Evolutionary conservation across 2,113 vertebrate species (phyloP), one percentile per base, ranked within the genome.

Genomic region (Nothoprocta perdicaria): DNA sequence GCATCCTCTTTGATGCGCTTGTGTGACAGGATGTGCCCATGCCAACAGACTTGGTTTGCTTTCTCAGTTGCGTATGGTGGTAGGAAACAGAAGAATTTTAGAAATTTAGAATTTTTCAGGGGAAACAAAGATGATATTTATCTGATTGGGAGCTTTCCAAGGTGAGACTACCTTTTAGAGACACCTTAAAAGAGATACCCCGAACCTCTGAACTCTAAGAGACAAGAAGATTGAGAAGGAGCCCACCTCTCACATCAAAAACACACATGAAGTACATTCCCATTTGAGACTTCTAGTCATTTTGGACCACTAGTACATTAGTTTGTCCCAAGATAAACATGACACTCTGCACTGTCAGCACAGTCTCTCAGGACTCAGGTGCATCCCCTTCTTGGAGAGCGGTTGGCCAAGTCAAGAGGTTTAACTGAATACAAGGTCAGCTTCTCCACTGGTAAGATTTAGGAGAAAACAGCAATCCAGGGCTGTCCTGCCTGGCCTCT

Each of bases 311-410:
- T 15, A 60, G 14, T 27, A 38, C 13, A 46, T 77, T 72, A 14
- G 24, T 43, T 0, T 0, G 26, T 35, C 17, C 26, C 5, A 5
- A 35, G 55, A 82, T 0, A 68, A 7, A 7, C 13, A 82, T 17
- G 9, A 46, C 68, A 5, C 3, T 79, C 24, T 73, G 27, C 15
- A 31, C 38, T 92, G 69, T 88, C 60, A 2, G 1, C 6, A 4
- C 26, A 31, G 27, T 57, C 53, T 57, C 27, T 31, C 15, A 31
- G 27, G 53, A 29, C 29, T 15, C 13, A 5, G 14, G 27, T 55
- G 53, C 53, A 55, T 55, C 53, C 29, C 27, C 15, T 57, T 17
- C 53, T 57, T 15, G 53, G 27, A 55, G 53, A 29, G 24, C 29
- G 31, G 9, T 7, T 57, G 53, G 29, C 27, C 53, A 57, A 57